Base-by-base conservation (phyloP, 2,113 vertebrate genomes). In the Amphiprion ocellaris region DNA sequence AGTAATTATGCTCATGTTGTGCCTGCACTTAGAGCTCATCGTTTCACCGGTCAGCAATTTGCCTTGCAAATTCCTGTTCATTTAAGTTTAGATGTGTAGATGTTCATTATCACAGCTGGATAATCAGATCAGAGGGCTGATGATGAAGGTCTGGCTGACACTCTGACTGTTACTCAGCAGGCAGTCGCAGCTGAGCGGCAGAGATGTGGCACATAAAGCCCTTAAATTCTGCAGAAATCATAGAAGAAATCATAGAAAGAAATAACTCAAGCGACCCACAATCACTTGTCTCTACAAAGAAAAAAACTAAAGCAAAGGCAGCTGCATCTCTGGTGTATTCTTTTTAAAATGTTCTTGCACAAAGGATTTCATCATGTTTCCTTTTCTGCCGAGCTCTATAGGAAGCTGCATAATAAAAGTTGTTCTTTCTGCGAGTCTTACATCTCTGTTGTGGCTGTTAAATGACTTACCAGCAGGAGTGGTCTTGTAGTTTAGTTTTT, bases 31-130 rank as follows among this genome's bases (percentile, higher is more conserved):
- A 55, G 33, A 2, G 49, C 55, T 74, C 62, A 61, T 86, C 56
- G 64, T 61, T 77, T 69, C 65, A 68, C 39, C 19, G 64, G 74
- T 80, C 72, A 79, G 74, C 52, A n/a, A 53, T 76, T 69, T 78
- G 53, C 49, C 68, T 54, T 49, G 47, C 56, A 85, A 54, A 83
- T 77, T 58, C 67, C 56, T 4, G 9, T 39, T 23, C 49, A 28
- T 74, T 81, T 62, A 62, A 55, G 56, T 83, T 60, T 19, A 28
- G 71, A 77, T 55, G 79, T 54, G 59, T 26, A 60, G 72, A 66
- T 78, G 69, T 82, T 89, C 63, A 75, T 86, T 65, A 81, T 86
- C 81, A 56, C 83, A 86, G 80, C 88, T 79, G 77, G 86, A 77
- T 85, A 69, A 84, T 87, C 61, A 72, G 53, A 85, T 89, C 83